phyloP scores from a whole-genome alignment of 2,113 vertebrate species.

The Cacatua alba region DNA sequence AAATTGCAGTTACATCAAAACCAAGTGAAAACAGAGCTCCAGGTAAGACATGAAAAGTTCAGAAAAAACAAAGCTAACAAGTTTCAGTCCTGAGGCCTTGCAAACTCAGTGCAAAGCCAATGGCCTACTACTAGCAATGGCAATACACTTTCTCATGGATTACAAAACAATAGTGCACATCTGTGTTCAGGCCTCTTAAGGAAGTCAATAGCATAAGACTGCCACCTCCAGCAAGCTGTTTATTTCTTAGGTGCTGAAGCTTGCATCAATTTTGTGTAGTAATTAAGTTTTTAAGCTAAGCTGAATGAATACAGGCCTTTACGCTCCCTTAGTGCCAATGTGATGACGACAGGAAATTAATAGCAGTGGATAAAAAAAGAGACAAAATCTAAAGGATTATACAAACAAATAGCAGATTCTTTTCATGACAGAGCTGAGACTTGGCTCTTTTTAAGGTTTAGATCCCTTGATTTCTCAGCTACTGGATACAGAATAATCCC shows the following conservation, averaged over 20 bases:
- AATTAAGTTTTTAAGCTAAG: constrained; percentile 9
- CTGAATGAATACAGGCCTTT: neutral
- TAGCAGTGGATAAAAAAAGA: neutral
- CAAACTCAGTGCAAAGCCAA: neutral
- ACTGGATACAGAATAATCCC: neutral
- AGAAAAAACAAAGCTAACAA: neutral
- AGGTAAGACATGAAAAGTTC: neutral
- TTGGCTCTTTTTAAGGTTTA: neutral
- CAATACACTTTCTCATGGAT: neutral
- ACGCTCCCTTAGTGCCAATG: neutral
- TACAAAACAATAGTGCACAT: neutral
- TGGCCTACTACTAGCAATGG: neutral
- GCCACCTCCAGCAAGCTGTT: neutral
- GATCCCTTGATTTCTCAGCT: neutral
- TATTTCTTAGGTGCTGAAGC: constrained; percentile 4
- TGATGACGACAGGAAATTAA: neutral
- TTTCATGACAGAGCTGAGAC: neutral
- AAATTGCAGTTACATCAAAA: neutral
- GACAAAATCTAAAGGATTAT: neutral
- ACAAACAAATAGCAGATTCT: neutral
- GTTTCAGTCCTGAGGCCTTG: neutral
- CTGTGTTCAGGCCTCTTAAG: neutral
- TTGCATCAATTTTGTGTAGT: neutral
- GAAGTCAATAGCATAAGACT: neutral
- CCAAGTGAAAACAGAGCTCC: neutral